These are phyloP conservation scores for Caerostris extrusa DNA, from an alignment of 1,140 invertebrate species.

Conservation along the genomic window DNA sequence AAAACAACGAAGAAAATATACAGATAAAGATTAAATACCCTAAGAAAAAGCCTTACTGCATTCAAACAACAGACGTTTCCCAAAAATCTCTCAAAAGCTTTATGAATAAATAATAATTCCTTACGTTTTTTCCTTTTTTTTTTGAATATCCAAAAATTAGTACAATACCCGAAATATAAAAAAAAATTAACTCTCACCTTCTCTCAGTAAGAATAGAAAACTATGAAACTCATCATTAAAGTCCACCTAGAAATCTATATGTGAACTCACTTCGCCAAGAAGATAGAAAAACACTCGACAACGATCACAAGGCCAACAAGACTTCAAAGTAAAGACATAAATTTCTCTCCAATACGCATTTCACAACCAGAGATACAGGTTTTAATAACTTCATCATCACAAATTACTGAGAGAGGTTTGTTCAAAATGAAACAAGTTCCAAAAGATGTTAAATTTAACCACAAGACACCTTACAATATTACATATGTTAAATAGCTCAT, in stretches of 20 bases:
- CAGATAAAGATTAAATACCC: no score
- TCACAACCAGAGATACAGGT: conserved; percentile 16
- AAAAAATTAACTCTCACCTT: not conserved
- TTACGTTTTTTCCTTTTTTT: no score
- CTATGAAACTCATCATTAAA: not conserved
- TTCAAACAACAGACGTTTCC: no score
- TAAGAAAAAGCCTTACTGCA: no score
- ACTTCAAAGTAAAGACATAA: not conserved
- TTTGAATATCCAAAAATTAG: no score
- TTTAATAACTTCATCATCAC: not conserved
- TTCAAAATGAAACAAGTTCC: no score
- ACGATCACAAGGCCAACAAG: not conserved
- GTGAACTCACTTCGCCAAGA: not conserved
- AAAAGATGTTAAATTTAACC: no score
- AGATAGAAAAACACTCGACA: not conserved
- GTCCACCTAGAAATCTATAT: not conserved
- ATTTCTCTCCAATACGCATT: conserved; percentile 11
- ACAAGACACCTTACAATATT: no score
- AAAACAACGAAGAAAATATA: no score
- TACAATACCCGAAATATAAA: not conserved
- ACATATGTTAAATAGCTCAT: no score
- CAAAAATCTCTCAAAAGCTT: no score
- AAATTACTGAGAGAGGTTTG: not conserved
- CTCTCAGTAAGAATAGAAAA: not conserved
- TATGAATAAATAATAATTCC: no score